Evolutionary conservation across 2,797 vertebrate species (phyloP), one percentile per base, ranked within the genome.

Genomic region (Hydrophis major): DNA sequence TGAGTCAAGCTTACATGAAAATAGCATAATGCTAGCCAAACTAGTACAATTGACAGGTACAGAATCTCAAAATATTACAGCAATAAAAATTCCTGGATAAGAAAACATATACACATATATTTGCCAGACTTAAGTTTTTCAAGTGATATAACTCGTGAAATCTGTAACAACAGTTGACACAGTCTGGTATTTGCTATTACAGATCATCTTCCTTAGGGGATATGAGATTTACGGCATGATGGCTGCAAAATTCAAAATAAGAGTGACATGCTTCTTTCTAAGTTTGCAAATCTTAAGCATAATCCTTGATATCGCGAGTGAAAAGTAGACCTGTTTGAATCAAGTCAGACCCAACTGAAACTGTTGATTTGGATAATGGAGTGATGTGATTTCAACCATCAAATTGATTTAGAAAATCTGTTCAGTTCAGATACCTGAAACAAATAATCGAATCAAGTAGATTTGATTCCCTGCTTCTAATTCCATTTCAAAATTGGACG

Each of bases 51-150:
- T 97, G 96, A 96, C 96, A 96, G 95, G 94, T 97, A 96, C 94
- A 96, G 16, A 59, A 93, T 92, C 56, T 91, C 92, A 42, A 97
- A 97, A 97, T 97, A 97, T 4, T 92, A 93, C 91, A 94, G 90
- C 96, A 96, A 96, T 97, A 96, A 97, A 94, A 92, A 93, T 57
- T 57, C 94, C 92, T 93, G 95, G 95, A 93, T 87, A 88, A 90
- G 59, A 28, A 88, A 61, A 50, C 25, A n/a, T 92, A 88, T 25
- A 90, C 87, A 94, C 1, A 91, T 32, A 92, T 94, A 90, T 87
- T 60, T 53, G 63, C 86, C 55, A 78, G 42, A 28, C 88, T 93
- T 88, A 61, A 60, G 32, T 69, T 88, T 88, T 90, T 91, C 63
- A 61, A 59, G 28, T 93, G 89, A 91, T 28, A 53, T 55, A 74